phyloP scores from a whole-genome alignment of 2,797 vertebrate genomes.

The Sitta carolinensis region DNA sequence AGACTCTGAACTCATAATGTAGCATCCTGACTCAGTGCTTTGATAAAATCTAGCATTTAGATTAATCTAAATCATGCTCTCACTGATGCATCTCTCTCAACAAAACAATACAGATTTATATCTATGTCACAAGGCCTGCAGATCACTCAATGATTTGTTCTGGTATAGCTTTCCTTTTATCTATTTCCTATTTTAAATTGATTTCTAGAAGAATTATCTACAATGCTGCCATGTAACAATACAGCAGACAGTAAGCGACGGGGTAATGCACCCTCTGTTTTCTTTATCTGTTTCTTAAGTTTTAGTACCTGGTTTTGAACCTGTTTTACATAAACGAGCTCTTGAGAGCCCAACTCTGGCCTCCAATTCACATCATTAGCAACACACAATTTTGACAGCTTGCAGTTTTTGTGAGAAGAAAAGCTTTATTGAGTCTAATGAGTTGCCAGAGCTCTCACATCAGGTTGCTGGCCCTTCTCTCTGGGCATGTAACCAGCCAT shows the following conservation, averaged over 20 bases:
- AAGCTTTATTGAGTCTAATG: background rate
- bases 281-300: background rate
- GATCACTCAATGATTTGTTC: background rate
- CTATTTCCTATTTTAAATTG: background rate
- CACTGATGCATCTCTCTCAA: constrained; percentile 4
- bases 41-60: constrained; percentile 22
- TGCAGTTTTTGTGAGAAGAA: background rate
- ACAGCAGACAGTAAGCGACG: background rate
- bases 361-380: background rate
- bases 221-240: background rate
- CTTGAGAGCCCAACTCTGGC: background rate
- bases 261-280: background rate
- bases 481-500: background rate
- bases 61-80: background rate
- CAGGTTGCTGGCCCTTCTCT: background rate
- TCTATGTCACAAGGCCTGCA: background rate
- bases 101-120: background rate
- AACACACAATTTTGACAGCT: background rate
- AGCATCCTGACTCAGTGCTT: background rate
- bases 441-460: background rate
- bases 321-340: background rate
- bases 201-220: background rate
- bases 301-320: background rate
- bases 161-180: background rate
- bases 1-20: background rate